These are phyloP conservation scores for Odontesthes bonariensis DNA, from an alignment of 2,113 vertebrate genomes.

Conservation along the genomic window DNA sequence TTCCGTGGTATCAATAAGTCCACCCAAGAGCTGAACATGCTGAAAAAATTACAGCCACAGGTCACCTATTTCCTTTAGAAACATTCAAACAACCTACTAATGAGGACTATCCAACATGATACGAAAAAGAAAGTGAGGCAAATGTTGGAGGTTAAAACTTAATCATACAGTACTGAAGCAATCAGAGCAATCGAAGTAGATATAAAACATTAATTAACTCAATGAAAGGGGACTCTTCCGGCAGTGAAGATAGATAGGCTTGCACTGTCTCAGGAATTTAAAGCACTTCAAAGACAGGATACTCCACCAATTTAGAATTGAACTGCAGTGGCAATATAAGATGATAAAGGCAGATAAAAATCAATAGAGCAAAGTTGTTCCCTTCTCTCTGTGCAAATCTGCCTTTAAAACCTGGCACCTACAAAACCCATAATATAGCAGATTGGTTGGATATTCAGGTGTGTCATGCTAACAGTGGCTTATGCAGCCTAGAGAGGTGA, in stretches of 20 bases:
- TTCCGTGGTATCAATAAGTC: slow-evolving; percentile 23
- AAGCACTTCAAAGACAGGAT: slow-evolving; percentile 23
- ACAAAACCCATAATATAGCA: background rate
- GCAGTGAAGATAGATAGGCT: slow-evolving; percentile 24
- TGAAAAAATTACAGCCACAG: background rate
- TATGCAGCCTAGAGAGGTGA: background rate
- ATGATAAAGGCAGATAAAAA: slow-evolving; percentile 1
- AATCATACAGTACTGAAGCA: slow-evolving; percentile 34
- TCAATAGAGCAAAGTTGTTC: background rate
- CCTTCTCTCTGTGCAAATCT: background rate
- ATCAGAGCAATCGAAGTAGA: slow-evolving; percentile 46
- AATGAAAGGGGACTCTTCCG: slow-evolving; percentile 29
- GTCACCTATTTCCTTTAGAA: slow-evolving; percentile 7
- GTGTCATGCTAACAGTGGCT: background rate
- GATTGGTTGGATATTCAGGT: background rate
- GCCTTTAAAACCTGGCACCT: background rate
- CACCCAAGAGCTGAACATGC: background rate
- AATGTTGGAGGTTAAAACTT: slow-evolving; percentile 31
- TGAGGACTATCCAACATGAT: slow-evolving; percentile 1
- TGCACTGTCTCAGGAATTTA: slow-evolving; percentile 21
- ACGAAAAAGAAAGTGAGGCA: slow-evolving; percentile 10
- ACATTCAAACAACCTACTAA: slow-evolving; percentile 1
- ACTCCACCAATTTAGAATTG: slow-evolving; percentile 15
- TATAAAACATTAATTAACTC: slow-evolving; percentile 57
- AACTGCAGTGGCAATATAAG: slow-evolving; percentile 5